Evolutionary conservation across 2,797 vertebrate species (phyloP), one percentile per base, ranked within the genome.

Genomic region (Pseudocheirus occidentalis): DNA sequence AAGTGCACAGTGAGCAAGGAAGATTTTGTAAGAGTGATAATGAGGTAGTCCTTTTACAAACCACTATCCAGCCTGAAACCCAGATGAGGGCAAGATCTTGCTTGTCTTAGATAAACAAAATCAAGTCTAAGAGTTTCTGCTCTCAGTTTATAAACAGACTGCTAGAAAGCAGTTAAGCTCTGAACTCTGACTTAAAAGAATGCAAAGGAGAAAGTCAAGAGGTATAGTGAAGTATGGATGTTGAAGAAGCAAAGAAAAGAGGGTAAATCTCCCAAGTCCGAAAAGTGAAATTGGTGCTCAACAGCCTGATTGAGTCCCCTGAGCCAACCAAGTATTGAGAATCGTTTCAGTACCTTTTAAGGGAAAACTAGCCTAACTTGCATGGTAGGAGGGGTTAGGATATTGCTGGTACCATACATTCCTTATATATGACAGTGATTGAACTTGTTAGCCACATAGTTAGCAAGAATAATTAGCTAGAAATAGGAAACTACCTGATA

Each of bases 31-130:
- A 27, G 12, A 40, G 34, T 12, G n/a, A 34, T 90, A 73, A 66
- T 52, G 58, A 59, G 50, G 27, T 31, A 24, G 50, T 28, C 55
- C 40, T 56, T 50, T 54, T 93, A 57, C 29, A 40, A 73, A 73
- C 66, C n/a, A 40, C 18, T 10, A 24, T 24, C n/a, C n/a, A 81
- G 40, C n/a, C 66, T 46, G 28, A 54, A 34, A 52, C 29, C 58
- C 40, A 54, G 29, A 13, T 29, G 52, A 90, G 50, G 31, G 9
- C 54, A 73, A 89, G n/a, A 27, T 24, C 28, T 46, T 16, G 46
- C 93, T 94, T 54, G 59, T 90, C 90, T 93, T 18, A 73, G 34
- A 34, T 14, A 90, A 52, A 56, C 90, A 91, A 53, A 94, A 92
- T 46, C 16, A 54, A 89, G 6, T 13, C 27, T 4, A 73, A 62